A percentile compares a stretch with the other conserved stretches of the same genome.
These are phyloP conservation scores for Myopa testacea DNA, from an alignment of 2,888 invertebrate species.

Conservation along the genomic window DNA sequence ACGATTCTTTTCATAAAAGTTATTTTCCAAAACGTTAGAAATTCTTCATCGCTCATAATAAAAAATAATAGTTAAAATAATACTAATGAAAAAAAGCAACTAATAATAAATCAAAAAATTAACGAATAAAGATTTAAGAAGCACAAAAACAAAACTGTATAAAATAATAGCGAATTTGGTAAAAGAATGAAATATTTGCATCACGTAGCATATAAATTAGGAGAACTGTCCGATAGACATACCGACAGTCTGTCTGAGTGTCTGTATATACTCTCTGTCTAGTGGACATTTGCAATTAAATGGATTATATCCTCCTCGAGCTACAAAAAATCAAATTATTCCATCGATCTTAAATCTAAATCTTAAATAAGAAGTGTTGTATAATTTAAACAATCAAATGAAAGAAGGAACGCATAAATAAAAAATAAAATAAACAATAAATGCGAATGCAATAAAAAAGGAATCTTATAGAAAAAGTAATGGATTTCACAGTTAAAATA, in stretches of 20 bases:
- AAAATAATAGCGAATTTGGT: neutral
- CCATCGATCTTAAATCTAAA: neutral
- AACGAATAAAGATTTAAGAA: no score
- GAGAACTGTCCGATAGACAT: neutral
- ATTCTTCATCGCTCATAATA: no score
- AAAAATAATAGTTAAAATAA: no score
- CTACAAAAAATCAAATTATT: neutral
- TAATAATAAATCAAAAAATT: no score
- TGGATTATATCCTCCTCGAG: neutral
- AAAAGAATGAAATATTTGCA: slow-evolving; percentile 1
- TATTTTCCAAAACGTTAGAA: no score
- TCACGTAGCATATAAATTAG: slow-evolving; percentile 2
- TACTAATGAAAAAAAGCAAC: no score
- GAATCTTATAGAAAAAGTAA: no score
- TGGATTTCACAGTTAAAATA: neutral
- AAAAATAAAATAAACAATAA: neutral
- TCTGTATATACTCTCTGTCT: neutral
- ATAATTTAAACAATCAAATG: neutral
- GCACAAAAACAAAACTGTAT: no score
- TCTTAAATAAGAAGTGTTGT: neutral
- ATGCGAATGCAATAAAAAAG: no score
- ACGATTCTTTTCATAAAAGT: no score
- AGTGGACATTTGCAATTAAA: slow-evolving; percentile 13
- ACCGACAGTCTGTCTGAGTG: neutral
- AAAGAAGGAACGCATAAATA: neutral